Conservation (phyloP, 2,113 vertebrate species). For the Callipepla squamata region DNA sequence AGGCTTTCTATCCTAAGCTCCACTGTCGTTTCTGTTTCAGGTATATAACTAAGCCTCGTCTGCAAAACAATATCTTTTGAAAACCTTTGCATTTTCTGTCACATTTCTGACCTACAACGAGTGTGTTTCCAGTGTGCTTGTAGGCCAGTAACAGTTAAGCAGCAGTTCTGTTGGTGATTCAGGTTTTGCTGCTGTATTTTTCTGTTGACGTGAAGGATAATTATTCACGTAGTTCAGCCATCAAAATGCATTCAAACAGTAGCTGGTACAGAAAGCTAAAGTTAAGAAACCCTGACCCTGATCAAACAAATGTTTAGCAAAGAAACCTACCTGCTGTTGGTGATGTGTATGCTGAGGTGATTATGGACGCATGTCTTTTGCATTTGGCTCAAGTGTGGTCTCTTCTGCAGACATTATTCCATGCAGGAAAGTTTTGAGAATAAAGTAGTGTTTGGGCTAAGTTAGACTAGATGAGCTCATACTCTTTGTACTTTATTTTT, state of each 20-base stretch:
- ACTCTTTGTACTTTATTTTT: not conserved
- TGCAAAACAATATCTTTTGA: not conserved
- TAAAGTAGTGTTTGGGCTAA: not conserved
- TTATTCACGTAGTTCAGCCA: not conserved
- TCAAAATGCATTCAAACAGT: not conserved
- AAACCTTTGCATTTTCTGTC: conserved; percentile 2
- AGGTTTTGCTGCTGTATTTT: not conserved
- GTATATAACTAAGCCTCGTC: not conserved
- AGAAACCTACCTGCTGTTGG: not conserved
- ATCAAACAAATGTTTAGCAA: not conserved
- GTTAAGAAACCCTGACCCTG: not conserved
- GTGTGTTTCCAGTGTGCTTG: not conserved
- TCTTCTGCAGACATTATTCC: not conserved
- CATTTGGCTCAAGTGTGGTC: accelerated
- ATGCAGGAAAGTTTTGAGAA: not conserved
- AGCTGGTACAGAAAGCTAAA: not conserved
- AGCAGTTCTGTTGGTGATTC: not conserved
- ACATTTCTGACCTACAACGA: not conserved
- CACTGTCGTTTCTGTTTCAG: conserved; percentile 16
- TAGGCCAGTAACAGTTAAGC: not conserved
- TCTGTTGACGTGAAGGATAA: not conserved
- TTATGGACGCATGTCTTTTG: not conserved
- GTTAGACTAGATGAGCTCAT: not conserved
- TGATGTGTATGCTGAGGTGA: accelerated
- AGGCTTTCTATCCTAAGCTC: conserved; percentile 41